Evolutionary conservation across 2,113 vertebrate species (phyloP).

Genomic region (Haemorhous mexicanus): DNA sequence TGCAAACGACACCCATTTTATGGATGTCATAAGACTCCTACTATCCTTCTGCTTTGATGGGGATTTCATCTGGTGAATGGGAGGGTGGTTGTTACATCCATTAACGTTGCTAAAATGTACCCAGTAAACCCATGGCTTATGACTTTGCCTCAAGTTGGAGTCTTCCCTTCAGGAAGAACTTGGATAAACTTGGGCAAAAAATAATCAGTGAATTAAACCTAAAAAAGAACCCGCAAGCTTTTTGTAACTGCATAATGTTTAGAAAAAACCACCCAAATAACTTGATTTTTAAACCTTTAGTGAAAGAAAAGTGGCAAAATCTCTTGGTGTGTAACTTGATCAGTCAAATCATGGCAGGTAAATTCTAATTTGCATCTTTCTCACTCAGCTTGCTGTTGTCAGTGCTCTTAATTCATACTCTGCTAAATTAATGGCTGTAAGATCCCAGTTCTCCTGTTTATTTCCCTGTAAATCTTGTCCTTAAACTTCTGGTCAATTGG

Average conservation of each 20-base stretch:
- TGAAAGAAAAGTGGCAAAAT: not conserved
- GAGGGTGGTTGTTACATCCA: slow-evolving; percentile 39
- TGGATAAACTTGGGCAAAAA: not conserved
- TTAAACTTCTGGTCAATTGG: slow-evolving; percentile 3
- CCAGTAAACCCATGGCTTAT: not conserved
- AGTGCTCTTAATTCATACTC: not conserved
- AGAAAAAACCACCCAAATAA: not conserved
- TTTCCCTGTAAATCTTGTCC: slow-evolving; percentile 2
- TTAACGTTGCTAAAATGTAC: not conserved
- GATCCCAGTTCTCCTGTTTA: not conserved
- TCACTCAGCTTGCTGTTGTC: not conserved
- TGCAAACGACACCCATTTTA: slow-evolving; percentile 52
- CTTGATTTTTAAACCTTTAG: not conserved
- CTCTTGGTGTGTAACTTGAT: not conserved
- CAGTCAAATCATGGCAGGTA: not conserved
- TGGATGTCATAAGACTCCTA: slow-evolving; percentile 36
- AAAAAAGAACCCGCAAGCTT: not conserved
- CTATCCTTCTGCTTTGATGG: slow-evolving; percentile 12
- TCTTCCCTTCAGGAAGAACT: not conserved
- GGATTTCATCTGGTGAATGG: slow-evolving; percentile 35
- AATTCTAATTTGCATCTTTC: not conserved
- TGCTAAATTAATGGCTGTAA: not conserved
- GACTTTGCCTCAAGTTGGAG: slow-evolving; percentile 22
- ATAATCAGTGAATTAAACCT: not conserved
- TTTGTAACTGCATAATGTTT: not conserved